Conservation (phyloP, 2,113 vertebrate species). For the Perca fluviatilis region DNA sequence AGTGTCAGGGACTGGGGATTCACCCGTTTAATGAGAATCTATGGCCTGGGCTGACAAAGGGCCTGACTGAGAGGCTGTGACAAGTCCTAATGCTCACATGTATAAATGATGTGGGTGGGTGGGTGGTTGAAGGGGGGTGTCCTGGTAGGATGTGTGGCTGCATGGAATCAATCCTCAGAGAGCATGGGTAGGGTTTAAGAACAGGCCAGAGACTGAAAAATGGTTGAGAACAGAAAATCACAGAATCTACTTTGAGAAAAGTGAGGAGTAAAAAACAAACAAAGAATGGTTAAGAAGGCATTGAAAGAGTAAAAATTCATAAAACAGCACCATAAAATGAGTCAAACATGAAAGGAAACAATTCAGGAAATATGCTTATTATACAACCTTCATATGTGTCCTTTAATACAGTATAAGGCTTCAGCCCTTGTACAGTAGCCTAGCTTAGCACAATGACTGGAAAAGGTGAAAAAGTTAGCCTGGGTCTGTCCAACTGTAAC, state of each 20-base stretch:
- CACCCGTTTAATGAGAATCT: conserved; percentile 84
- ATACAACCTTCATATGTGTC: too few relatives aligned
- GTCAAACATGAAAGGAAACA: background rate
- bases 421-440: background rate
- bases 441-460: background rate
- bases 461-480: background rate
- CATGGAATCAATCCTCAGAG: conserved; percentile 61
- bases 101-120: conserved; percentile 78
- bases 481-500: background rate
- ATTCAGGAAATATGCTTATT: background rate
- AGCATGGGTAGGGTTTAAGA: conserved; percentile 38
- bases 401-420: background rate
- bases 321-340: background rate
- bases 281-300: background rate
- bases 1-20: conserved; percentile 75
- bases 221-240: conserved; percentile 29
- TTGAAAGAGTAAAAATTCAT: background rate
- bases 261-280: background rate
- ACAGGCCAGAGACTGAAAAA: conserved; percentile 42
- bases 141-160: conserved; percentile 45
- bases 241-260: background rate
- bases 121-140: conserved; percentile 26
- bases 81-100: conserved; percentile 82
- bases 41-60: conserved; percentile 77
- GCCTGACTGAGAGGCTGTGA: conserved; percentile 78